These are phyloP conservation scores for Cladopsammia gracilis DNA, from an alignment of 64 coral and sea anemone species.

Conservation along the genomic window DNA sequence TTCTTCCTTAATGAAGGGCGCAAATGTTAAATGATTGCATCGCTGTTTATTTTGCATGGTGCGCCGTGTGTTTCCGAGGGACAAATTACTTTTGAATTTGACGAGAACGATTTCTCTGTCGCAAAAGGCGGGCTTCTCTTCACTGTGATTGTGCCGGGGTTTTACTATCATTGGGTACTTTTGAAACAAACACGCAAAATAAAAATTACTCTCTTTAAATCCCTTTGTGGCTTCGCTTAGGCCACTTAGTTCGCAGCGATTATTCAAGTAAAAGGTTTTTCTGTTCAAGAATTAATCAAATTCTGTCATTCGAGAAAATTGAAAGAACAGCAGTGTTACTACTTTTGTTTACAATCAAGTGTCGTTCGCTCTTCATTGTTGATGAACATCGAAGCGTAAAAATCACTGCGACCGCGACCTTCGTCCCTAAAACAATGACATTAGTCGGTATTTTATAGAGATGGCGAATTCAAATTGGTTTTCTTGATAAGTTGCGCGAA, in stretches of 20 bases:
- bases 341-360: conserved; percentile 3
- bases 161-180: background rate
- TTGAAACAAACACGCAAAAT: background rate
- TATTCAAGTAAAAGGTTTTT: conserved; percentile 4
- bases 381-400: conserved; percentile 22
- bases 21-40: background rate
- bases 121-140: background rate
- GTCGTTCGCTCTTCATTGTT: conserved; percentile 3
- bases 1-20: conserved; percentile 16
- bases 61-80: background rate
- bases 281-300: conserved; percentile 24
- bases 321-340: background rate
- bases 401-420: background rate
- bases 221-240: background rate
- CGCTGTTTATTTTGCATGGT: conserved; percentile 13
- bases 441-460: background rate
- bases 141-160: background rate
- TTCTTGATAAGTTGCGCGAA: background rate
- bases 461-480: background rate
- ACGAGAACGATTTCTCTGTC: background rate
- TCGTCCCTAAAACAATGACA: background rate
- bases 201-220: background rate
- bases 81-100: background rate
- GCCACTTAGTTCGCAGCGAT: conserved; percentile 8
- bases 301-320: conserved; percentile 1